Evolutionary conservation across 1,140 invertebrate species (phyloP).

Genomic region (Drosophila triauraria): DNA sequence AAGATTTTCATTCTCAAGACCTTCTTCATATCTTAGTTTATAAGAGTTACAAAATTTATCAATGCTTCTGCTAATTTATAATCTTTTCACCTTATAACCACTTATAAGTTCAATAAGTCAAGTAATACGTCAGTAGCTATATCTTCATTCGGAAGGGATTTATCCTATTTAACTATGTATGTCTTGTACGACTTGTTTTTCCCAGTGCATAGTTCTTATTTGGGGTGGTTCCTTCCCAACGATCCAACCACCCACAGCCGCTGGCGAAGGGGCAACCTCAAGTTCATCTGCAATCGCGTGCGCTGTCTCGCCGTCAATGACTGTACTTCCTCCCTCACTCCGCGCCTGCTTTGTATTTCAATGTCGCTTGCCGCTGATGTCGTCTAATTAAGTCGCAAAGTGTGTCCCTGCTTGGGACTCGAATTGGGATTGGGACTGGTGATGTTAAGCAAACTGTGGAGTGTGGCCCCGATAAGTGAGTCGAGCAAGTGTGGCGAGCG

Average conservation of each 20-base stretch:
- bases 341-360: slow-evolving; percentile 34
- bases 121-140: background rate
- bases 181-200: background rate
- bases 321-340: slow-evolving; percentile 15
- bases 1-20: too few relatives aligned
- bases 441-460: slow-evolving; percentile 43
- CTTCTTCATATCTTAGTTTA: too few relatives aligned
- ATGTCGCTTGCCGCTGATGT: slow-evolving; percentile 53
- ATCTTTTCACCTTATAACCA: too few relatives aligned
- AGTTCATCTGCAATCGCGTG: slow-evolving; percentile 42
- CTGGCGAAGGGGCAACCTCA: background rate
- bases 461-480: slow-evolving; percentile 74
- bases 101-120: background rate
- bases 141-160: background rate
- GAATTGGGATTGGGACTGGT: slow-evolving; percentile 30
- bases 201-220: slow-evolving; percentile 28
- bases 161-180: background rate
- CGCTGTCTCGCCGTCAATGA: slow-evolving; percentile 42
- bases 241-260: slow-evolving; percentile 23
- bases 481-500: slow-evolving; percentile 56
- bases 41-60: background rate
- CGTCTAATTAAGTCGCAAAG: slow-evolving; percentile 80
- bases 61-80: too few relatives aligned
- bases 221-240: slow-evolving; percentile 34
- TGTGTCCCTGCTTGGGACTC: slow-evolving; percentile 69